Conservation (phyloP, 2,113 vertebrate species). For the Acanthisitta chloris region DNA sequence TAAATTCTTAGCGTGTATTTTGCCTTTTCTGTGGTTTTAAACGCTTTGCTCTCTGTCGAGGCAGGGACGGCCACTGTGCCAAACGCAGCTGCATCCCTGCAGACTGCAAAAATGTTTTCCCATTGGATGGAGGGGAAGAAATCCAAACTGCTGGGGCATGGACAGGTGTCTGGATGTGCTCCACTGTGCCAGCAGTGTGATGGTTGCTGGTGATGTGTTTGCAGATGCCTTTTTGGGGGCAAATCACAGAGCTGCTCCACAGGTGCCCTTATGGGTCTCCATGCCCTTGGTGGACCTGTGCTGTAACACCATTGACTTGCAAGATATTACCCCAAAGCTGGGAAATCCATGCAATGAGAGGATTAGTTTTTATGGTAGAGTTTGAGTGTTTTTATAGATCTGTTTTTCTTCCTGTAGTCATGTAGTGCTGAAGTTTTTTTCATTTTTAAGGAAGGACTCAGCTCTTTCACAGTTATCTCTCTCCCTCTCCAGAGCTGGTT, state of each 20-base stretch:
- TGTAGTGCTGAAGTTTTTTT: neutral
- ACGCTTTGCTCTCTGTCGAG: conserved; percentile 59
- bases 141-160: neutral
- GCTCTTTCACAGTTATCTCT: conserved; percentile 15
- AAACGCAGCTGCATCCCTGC: conserved; percentile 44
- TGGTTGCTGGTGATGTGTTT: neutral
- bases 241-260: neutral
- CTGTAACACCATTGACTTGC: neutral
- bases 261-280: neutral
- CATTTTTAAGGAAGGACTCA: conserved; percentile 25
- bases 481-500: neutral
- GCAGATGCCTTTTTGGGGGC: neutral
- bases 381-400: conserved; percentile 28
- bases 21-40: conserved; percentile 71
- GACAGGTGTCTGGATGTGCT: neutral
- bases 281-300: neutral
- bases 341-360: conserved; percentile 15
- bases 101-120: conserved; percentile 68
- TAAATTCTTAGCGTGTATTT: conserved; percentile 72
- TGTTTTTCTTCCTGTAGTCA: conserved; percentile 40
- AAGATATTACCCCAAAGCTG: neutral
- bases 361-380: neutral
- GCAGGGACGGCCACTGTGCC: conserved; percentile 30
- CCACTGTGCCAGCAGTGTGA: neutral
- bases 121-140: conserved; percentile 62